These are phyloP conservation scores for Podarcis muralis DNA, from an alignment of 2,113 vertebrate genomes.

Conservation along the genomic window DNA sequence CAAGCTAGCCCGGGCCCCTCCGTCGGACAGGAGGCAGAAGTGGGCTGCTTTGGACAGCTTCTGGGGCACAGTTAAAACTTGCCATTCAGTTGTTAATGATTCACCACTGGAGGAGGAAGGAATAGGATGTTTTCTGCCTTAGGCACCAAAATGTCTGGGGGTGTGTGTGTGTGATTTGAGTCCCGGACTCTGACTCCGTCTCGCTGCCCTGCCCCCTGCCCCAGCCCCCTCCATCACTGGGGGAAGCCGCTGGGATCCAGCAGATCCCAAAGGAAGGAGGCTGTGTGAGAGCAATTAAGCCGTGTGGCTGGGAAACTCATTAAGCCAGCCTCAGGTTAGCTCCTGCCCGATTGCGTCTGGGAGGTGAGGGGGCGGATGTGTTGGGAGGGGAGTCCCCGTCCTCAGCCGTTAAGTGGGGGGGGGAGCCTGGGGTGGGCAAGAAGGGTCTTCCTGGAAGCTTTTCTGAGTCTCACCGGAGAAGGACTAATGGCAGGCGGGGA, in stretches of 20 bases:
- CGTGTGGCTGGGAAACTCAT: background rate
- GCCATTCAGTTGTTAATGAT: background rate
- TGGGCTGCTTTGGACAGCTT: background rate
- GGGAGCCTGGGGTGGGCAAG: background rate
- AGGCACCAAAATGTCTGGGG: background rate
- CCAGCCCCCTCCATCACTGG: background rate
- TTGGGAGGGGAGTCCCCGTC: background rate
- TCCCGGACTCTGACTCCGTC: background rate
- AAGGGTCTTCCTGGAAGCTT: background rate
- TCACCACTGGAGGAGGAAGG: background rate
- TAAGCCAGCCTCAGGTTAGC: background rate
- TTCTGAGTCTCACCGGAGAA: background rate
- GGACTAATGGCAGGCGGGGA: background rate
- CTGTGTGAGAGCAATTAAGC: background rate
- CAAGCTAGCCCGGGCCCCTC: rapidly evolving
- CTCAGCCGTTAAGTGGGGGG: background rate
- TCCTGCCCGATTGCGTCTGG: background rate
- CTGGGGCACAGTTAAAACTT: background rate
- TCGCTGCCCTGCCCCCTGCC: background rate
- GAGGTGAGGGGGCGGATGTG: background rate
- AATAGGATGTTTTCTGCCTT: background rate
- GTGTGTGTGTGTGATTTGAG: background rate
- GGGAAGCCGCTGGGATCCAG: background rate
- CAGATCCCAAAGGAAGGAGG: background rate
- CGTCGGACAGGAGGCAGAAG: rapidly evolving